Conservation (phyloP, 2,888 invertebrate species). For the Apamea crenata region DNA sequence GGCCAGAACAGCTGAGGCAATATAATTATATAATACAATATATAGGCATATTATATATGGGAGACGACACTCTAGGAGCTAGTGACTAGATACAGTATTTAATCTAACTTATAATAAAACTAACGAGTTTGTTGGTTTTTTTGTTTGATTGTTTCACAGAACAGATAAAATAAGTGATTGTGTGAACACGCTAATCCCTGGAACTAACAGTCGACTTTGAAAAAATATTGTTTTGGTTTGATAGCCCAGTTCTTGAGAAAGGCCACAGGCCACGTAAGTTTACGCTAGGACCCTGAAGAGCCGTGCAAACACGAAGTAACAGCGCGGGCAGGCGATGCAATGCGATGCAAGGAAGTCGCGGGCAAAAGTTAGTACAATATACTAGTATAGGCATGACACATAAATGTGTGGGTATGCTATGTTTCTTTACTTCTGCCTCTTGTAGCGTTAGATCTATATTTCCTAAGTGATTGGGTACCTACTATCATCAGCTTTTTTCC, state of each 20-base stretch:
- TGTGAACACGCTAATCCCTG: too few relatives aligned
- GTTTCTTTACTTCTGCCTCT: background rate
- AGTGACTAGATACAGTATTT: background rate
- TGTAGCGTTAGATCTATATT: background rate
- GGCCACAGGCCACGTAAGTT: too few relatives aligned
- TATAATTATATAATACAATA: slow-evolving; percentile 5
- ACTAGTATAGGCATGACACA: background rate
- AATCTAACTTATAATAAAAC: background rate
- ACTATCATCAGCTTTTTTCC: background rate
- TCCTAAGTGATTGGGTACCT: background rate
- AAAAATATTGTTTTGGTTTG: too few relatives aligned
- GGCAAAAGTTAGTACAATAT: background rate
- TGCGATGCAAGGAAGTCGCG: background rate
- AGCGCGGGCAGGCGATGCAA: background rate
- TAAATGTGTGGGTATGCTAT: background rate
- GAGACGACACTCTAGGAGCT: background rate
- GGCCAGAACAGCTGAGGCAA: slow-evolving; percentile 40
- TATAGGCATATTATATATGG: background rate
- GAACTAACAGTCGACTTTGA: too few relatives aligned
- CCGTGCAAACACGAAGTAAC: background rate
- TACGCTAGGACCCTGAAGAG: too few relatives aligned
- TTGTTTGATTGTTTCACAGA: too few relatives aligned
- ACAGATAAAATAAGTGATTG: too few relatives aligned
- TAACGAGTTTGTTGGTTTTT: background rate
- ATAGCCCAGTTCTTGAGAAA: too few relatives aligned